Base-by-base conservation (phyloP, 1,140 invertebrate species). In the Caerostris darwini region DNA sequence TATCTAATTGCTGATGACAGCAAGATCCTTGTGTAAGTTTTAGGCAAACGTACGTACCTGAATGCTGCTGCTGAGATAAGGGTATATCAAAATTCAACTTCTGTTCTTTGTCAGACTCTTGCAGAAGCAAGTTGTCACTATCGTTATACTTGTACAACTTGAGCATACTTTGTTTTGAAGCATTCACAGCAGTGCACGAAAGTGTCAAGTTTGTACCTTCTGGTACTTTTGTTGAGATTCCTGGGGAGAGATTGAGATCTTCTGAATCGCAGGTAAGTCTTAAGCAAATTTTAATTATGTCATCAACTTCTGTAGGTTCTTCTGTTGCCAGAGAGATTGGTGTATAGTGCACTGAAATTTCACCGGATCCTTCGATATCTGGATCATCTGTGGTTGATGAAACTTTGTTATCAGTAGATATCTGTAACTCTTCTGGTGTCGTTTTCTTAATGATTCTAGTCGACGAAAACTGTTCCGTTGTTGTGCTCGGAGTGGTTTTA, bases 1-100 rank as follows among this genome's bases (percentile, higher is more conserved):
- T 59, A 19, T 71, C 56, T 34, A 93, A 5, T 6, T 69, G 19
- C 4, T 53, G n/a, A 88, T 81, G 54, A n/a, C 92, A 93, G 8
- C 92, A 93, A 3, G 64, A 67, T 88, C 34, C 12, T 19, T 87
- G 64, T 17, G 56, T 58, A 5, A 71, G 7, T 81, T 58, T 67
- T 5, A 87, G 14, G 53, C 92, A 93, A 56, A 87, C 19, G 10
- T 93, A 93, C 14, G 3, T 77, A 50, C 92, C 92, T n/a, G 83
- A 71, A 59, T 93, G 71, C 1, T 71, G 50, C 10, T 6, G 5
- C 17, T 53, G 54, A 1, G 85, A 53, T 5, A 57, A 5, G 3
- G 57, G 58, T 64, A 92, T 85, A 3, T 34, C 82, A 34, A 92
- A 92, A 14, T 54, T 19, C 3, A 92, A 58, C 17, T 83, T 19